Evolutionary conservation across 2,888 invertebrate genomes (phyloP).

Genomic region (Drosophila lacicola): DNA sequence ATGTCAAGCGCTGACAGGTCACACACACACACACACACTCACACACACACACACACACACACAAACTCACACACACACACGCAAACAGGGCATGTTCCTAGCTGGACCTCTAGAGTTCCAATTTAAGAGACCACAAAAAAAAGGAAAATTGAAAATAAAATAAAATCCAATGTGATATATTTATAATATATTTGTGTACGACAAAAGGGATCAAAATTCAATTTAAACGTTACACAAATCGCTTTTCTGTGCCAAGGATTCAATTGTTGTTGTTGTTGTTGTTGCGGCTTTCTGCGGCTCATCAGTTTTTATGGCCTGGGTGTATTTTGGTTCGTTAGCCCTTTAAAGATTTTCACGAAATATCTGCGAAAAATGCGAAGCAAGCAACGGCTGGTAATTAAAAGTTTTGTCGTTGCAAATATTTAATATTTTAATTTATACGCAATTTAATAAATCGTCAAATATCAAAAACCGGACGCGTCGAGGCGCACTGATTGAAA

Average conservation of each 20-base stretch:
- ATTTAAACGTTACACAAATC: slow-evolving; percentile 82
- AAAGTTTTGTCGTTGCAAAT: slow-evolving; percentile 72
- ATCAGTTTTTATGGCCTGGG: slow-evolving; percentile 2
- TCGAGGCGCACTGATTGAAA: slow-evolving; percentile 68
- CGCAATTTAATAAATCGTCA: slow-evolving; percentile 81
- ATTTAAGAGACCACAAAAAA: slow-evolving; percentile 32
- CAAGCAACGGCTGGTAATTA: slow-evolving; percentile 66
- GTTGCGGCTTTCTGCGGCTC: slow-evolving; percentile 9
- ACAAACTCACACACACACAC: slow-evolving; percentile 2
- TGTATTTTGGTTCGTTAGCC: slow-evolving; percentile 52
- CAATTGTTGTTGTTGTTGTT: not conserved
- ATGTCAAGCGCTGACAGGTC: slow-evolving; percentile 14
- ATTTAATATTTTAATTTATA: slow-evolving; percentile 83
- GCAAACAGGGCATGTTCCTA: not conserved
- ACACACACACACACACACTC: slow-evolving; percentile 8
- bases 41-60: slow-evolving; percentile 9
- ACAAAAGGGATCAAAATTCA: slow-evolving; percentile 83
- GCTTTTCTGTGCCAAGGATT: slow-evolving; percentile 40
- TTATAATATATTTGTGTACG: slow-evolving; percentile 43
- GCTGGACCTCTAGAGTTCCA: slow-evolving; percentile 34
- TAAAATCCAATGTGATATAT: slow-evolving; percentile 26
- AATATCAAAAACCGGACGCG: slow-evolving; percentile 52
- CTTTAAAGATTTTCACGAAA: slow-evolving; percentile 31
- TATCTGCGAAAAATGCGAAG: slow-evolving; percentile 54
- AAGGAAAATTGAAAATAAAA: slow-evolving; percentile 22